These are phyloP conservation scores for Zoroaster sp. DNA, from an alignment of 53 echinoderm and acorn worm species.

Conservation along the genomic window DNA sequence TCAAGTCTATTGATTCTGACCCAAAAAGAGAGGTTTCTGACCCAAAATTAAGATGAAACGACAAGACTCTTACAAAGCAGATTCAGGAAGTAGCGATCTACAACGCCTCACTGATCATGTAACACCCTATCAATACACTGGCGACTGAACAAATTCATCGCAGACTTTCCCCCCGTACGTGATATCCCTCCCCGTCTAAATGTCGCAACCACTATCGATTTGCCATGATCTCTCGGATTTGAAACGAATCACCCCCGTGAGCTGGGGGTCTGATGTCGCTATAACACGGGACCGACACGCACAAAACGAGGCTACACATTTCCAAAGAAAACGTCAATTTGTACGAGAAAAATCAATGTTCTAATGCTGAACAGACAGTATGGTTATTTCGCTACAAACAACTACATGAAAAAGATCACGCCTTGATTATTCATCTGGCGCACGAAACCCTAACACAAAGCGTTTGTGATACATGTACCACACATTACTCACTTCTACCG, in stretches of 20 bases:
- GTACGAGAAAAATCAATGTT: neutral
- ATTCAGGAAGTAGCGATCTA: neutral
- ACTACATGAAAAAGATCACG: slow-evolving; percentile 43
- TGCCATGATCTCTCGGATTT: slow-evolving; percentile 15
- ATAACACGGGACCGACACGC: neutral
- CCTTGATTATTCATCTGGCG: neutral
- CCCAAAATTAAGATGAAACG: neutral
- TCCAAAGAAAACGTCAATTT: neutral
- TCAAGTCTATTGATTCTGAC: neutral
- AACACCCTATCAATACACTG: slow-evolving; percentile 43
- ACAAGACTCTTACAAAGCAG: neutral
- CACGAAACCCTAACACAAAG: slow-evolving; percentile 29
- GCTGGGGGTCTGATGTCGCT: slow-evolving; percentile 18
- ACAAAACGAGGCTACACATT: neutral
- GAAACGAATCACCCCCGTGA: slow-evolving; percentile 15
- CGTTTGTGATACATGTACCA: neutral
- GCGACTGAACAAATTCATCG: slow-evolving; percentile 31
- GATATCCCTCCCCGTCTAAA: neutral
- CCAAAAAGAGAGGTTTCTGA: neutral
- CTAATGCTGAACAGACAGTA: neutral
- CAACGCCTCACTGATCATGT: slow-evolving; percentile 24
- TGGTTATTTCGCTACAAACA: slow-evolving; percentile 22
- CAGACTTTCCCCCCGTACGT: neutral
- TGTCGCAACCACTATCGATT: slow-evolving; percentile 40
- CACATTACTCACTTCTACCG: neutral